phyloP scores from a whole-genome alignment of 2,113 vertebrate genomes.

The Platichthys flesus region DNA sequence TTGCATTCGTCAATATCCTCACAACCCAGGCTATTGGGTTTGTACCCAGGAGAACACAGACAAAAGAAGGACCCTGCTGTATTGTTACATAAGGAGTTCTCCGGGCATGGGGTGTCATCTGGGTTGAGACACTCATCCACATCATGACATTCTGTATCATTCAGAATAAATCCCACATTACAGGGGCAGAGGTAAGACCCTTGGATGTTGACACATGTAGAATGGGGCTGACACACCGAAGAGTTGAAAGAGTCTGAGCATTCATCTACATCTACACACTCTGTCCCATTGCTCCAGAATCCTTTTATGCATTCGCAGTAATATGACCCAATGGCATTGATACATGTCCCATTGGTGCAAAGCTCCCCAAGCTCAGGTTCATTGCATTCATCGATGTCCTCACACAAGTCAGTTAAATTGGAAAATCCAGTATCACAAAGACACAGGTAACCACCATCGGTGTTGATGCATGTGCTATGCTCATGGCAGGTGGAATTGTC shows the following conservation, averaged over 20 bases:
- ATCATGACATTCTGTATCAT: constrained; percentile 76
- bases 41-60: constrained; percentile 72
- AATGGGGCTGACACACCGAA: constrained; percentile 72
- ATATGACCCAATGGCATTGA: constrained; percentile 82
- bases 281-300: constrained; percentile 77
- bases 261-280: constrained; percentile 83
- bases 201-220: constrained; percentile 75
- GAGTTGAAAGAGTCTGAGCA: constrained; percentile 67
- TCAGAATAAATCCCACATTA: constrained; percentile 72
- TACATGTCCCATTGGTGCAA: constrained; percentile 79
- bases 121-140: constrained; percentile 76
- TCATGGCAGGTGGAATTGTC: constrained; percentile 73
- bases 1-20: constrained; percentile 81
- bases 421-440: constrained; percentile 79
- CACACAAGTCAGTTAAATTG: constrained; percentile 60
- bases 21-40: constrained; percentile 53
- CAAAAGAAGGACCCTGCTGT: constrained; percentile 80
- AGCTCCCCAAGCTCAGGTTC: constrained; percentile 22
- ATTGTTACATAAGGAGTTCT: constrained; percentile 80
- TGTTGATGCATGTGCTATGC: constrained; percentile 81
- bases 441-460: constrained; percentile 75
- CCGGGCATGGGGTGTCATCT: constrained; percentile 62
- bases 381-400: constrained; percentile 82
- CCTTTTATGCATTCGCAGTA: constrained; percentile 79
- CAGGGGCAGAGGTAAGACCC: constrained; percentile 83